Conservation (phyloP, 2,797 vertebrate genomes). For the Bufotes viridis region DNA sequence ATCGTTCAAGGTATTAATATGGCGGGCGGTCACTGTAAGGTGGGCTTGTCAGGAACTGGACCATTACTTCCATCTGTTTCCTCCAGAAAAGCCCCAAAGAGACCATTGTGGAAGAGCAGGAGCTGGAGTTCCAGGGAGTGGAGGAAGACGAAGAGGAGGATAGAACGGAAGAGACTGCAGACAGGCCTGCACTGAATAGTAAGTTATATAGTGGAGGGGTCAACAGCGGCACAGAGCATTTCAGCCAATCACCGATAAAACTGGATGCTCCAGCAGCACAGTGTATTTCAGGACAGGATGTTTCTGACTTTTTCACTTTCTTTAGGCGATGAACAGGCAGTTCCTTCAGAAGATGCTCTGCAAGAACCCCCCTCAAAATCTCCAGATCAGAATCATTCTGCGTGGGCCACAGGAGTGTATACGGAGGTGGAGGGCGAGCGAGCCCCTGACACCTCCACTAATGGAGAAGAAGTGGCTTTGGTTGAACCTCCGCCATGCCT, state of each 20-base stretch:
- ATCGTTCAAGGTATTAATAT: slow-evolving; percentile 76
- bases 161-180: not conserved
- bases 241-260: no score
- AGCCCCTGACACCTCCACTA: not conserved
- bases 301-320: not conserved
- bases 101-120: slow-evolving; percentile 83
- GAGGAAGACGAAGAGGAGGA: slow-evolving; percentile 72
- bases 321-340: not conserved
- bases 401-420: not conserved
- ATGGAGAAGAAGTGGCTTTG: slow-evolving; percentile 6
- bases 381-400: not conserved
- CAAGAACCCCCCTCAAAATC: not conserved
- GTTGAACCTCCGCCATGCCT: not conserved
- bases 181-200: not conserved
- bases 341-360: slow-evolving; percentile 5
- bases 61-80: not conserved
- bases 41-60: not conserved
- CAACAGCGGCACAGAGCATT: no score
- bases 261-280: not conserved
- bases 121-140: slow-evolving; percentile 87
- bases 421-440: not conserved
- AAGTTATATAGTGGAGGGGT: not conserved
- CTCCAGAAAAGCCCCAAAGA: slow-evolving; percentile 87
- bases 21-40: not conserved
- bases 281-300: not conserved